Percentiles rank a stretch among this genome's conserved stretches.
These are phyloP conservation scores for Deilephila porcellus DNA, from an alignment of 2,888 invertebrate species.

Conservation along the genomic window DNA sequence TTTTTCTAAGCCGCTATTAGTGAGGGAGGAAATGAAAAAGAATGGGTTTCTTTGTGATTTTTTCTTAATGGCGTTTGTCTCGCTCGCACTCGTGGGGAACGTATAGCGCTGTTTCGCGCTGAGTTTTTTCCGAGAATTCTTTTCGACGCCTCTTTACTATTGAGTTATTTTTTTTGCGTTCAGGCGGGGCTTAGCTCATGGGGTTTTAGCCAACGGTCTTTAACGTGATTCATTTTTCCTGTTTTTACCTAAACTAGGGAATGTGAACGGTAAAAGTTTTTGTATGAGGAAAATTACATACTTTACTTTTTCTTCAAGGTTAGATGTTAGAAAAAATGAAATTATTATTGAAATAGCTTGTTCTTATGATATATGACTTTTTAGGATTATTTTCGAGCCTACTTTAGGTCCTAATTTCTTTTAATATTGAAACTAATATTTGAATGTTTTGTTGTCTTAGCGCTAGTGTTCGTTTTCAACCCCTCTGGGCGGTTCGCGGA, in stretches of 20 bases:
- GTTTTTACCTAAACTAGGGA: conserved; percentile 68
- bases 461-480: conserved; percentile 39
- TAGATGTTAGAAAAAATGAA: neutral
- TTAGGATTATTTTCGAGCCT: neutral
- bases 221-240: conserved; percentile 64
- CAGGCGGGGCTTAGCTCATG: conserved; percentile 83
- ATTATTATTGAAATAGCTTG: neutral
- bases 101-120: conserved; percentile 60
- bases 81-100: conserved; percentile 63
- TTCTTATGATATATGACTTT: neutral
- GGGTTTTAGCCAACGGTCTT: conserved; percentile 73
- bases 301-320: neutral
- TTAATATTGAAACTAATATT: conserved; percentile 25
- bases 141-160: conserved; percentile 81
- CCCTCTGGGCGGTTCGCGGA: conserved; percentile 36
- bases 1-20: conserved; percentile 83
- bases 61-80: conserved; percentile 75
- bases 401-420: no score
- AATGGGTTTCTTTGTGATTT: conserved; percentile 83
- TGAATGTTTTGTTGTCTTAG: conserved; percentile 46
- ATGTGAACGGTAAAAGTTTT: conserved; percentile 43
- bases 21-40: conserved; percentile 84
- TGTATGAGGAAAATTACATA: neutral
- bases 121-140: conserved; percentile 73
- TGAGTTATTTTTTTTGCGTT: conserved; percentile 74